phyloP scores from a whole-genome alignment of 2,888 invertebrate genomes.

The Protonemura montana region DNA sequence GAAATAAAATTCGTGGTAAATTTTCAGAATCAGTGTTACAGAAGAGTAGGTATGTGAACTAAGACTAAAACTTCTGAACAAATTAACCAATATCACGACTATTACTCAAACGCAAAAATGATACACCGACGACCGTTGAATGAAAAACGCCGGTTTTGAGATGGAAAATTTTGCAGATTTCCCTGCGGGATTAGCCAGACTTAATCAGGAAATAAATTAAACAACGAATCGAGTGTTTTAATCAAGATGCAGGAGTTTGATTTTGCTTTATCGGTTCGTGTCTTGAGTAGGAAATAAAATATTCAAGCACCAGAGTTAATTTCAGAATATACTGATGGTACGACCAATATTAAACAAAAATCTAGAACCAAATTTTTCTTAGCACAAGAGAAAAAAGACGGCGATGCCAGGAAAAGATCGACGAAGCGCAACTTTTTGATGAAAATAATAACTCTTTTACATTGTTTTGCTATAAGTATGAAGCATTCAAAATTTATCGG shows the following conservation, averaged over 20 bases:
- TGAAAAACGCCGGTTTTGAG: not conserved
- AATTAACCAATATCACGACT: not conserved
- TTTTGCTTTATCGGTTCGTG: not conserved
- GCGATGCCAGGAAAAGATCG: not conserved
- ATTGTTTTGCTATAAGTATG: constrained; percentile 8
- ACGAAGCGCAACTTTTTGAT: not conserved
- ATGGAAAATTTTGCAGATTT: not conserved
- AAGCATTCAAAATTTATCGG: constrained; percentile 26
- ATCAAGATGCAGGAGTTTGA: not conserved
- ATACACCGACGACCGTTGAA: not conserved
- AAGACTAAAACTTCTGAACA: not conserved
- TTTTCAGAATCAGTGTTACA: not conserved
- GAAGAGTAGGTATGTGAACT: too few species aligned
- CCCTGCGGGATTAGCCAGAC: not conserved
- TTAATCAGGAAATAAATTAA: not conserved
- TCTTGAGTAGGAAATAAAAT: not conserved
- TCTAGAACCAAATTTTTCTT: not conserved
- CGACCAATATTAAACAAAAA: not conserved
- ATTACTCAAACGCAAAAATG: not conserved
- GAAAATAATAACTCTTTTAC: constrained; percentile 12
- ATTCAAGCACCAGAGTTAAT: not conserved
- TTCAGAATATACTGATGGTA: not conserved
- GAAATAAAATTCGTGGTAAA: not conserved
- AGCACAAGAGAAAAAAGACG: not conserved
- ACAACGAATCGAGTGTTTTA: not conserved